phyloP scores from a whole-genome alignment of 2,797 vertebrate genomes.

The Falco novaeseelandiae region DNA sequence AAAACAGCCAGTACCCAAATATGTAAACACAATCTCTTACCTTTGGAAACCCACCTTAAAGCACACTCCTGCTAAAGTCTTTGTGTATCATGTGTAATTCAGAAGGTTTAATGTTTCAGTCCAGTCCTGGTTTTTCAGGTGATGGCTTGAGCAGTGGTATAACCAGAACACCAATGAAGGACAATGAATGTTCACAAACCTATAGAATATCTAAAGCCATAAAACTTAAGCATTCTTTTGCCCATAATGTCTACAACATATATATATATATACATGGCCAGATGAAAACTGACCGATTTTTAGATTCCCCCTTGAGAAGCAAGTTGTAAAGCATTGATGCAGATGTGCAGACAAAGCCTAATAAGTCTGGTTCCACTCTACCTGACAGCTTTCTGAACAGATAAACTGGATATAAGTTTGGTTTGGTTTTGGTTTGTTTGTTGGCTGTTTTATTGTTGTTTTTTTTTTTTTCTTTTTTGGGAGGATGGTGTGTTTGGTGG shows the following conservation, averaged over 20 bases:
- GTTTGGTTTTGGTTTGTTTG: not conserved
- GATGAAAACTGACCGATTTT: not conserved
- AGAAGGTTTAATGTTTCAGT: not conserved
- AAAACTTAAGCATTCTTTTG: not conserved
- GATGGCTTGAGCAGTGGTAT: not conserved
- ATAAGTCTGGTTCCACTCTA: not conserved
- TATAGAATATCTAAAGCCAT: not conserved
- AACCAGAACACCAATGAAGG: not conserved
- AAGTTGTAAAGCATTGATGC: not conserved
- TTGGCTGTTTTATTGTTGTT: not conserved
- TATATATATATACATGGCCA: not conserved
- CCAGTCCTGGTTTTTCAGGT: not conserved
- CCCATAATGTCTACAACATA: not conserved
- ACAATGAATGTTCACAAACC: not conserved
- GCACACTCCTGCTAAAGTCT: not conserved
- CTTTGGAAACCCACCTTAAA: not conserved
- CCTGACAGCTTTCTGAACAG: not conserved
- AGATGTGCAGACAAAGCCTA: not conserved
- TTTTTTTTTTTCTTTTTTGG: no score
- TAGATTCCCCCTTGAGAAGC: not conserved
- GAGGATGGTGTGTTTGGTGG: not conserved
- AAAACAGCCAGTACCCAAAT: not conserved
- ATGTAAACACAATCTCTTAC: rapidly evolving
- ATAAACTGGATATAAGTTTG: not conserved
- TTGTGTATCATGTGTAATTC: not conserved